Evolutionary conservation across 2,113 vertebrate genomes (phyloP), one percentile per base, ranked within the genome.

Genomic region (Mastomys natalensis): DNA sequence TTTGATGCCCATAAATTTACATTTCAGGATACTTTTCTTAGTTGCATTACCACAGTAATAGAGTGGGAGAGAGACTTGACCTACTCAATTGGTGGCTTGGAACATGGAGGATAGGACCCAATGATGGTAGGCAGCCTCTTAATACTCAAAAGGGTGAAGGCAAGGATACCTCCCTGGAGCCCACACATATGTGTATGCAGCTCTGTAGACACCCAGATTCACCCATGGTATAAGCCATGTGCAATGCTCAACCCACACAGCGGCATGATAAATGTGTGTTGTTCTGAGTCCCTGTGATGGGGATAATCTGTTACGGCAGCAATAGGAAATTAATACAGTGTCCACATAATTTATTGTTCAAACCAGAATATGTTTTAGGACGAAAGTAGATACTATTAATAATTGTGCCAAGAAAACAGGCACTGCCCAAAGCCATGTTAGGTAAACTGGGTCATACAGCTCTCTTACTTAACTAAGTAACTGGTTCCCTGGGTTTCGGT

Each of bases 1-100:
- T 76, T 60, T 82, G 86, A 93, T 40, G 68, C 26, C 48, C 77
- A n/a, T 45, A 70, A 70, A 82, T 26, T 90, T 78, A 53, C 66
- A 43, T 86, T 86, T 95, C 62, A 94, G 58, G 62, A 70, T 89
- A 78, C 81, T 93, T 96, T 93, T 70, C 93, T 93, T n/a, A 77
- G 87, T 40, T 95, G 92, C 92, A 93, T 64, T 96, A 29, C 40
- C 29, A 34, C 21, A 76, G 17, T 64, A 74, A 45, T 19, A 9
- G 8, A 37, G 8, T 2, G 4, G 17, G n/a, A 37, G 34, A 81
- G 80, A 51, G 78, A 58, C 31, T 29, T 77, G 82, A 64, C 53
- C 17, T 17, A 19, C 43, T 37, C 72, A 74, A 48, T 4, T 43
- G 19, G 6, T 55, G 51, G 37, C 73, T 88, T 58, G 88, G 51